Percentiles rank a stretch among this genome's conserved stretches.
Evolutionary conservation across 1,140 invertebrate genomes (phyloP).

Genomic region (Aplysia californica): DNA sequence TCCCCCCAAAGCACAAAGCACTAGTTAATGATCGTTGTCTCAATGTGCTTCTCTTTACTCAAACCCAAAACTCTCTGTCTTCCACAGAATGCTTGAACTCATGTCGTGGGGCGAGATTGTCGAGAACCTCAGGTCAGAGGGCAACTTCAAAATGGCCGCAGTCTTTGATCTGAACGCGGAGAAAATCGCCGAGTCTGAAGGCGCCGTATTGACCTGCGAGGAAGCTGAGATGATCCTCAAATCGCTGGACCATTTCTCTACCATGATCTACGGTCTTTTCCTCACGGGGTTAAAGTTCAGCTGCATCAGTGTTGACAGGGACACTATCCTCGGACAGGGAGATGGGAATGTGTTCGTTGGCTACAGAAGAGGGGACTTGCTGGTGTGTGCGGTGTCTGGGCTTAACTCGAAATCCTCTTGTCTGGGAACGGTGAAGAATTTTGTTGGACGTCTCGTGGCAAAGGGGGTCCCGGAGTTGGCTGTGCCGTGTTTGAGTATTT

Average conservation of each 20-base stretch:
- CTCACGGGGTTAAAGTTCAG: constrained; percentile 28
- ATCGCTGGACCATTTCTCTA: constrained; percentile 10
- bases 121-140: constrained; percentile 34
- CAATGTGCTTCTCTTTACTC: no score
- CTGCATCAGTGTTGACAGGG: constrained; percentile 34
- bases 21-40: no score
- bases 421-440: constrained; percentile 32
- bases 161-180: constrained; percentile 36
- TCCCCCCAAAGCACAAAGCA: neutral
- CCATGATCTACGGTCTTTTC: constrained; percentile 32
- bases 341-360: constrained; percentile 32
- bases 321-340: constrained; percentile 32
- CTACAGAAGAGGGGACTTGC: constrained; percentile 30
- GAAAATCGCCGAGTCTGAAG: constrained; percentile 32
- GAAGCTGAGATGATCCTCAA: constrained; percentile 25
- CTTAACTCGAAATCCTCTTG: constrained; percentile 22
- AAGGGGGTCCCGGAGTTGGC: constrained; percentile 25
- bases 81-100: constrained; percentile 34
- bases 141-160: constrained; percentile 37
- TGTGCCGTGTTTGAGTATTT: constrained; percentile 16
- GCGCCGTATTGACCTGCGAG: constrained; percentile 10
- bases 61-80: neutral
- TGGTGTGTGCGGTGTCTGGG: constrained; percentile 34
- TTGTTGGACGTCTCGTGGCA: constrained; percentile 23
- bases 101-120: constrained; percentile 45